Evolutionary conservation across 2,888 invertebrate genomes (phyloP).

Genomic region (Gerris lacustris): DNA sequence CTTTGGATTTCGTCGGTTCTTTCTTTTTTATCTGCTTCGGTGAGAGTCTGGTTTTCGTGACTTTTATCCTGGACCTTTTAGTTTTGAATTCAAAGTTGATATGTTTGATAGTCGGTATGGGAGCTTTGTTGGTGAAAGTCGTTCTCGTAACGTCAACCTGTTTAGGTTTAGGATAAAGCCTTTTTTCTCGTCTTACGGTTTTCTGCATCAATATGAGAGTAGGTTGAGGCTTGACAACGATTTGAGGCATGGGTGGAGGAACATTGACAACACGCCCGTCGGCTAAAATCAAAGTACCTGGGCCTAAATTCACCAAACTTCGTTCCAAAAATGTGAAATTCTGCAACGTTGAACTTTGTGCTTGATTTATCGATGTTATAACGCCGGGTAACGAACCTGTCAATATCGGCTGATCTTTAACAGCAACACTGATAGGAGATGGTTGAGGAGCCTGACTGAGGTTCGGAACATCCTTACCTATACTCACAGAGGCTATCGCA

Average conservation of each 20-base stretch:
- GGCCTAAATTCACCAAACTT: constrained; percentile 22
- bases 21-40: background rate
- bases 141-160: constrained; percentile 29
- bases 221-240: constrained; percentile 27
- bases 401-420: constrained; percentile 10
- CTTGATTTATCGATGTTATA: background rate
- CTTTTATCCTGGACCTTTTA: constrained; percentile 9
- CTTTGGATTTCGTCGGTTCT: too few relatives aligned
- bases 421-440: background rate
- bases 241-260: constrained; percentile 21
- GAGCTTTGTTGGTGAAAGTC: constrained; percentile 32
- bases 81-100: constrained; percentile 19
- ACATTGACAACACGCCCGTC: constrained; percentile 27
- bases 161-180: constrained; percentile 26
- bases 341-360: background rate
- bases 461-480: background rate
- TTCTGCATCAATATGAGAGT: constrained; percentile 30
- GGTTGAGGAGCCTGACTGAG: background rate
- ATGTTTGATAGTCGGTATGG: constrained; percentile 32
- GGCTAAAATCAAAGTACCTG: constrained; percentile 26
- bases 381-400: constrained; percentile 6
- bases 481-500: background rate
- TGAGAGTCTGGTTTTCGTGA: background rate
- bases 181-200: constrained; percentile 24
- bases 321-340: constrained; percentile 2